Conservation (phyloP, 2,113 vertebrate species). For the Aspidoscelis tigris region DNA sequence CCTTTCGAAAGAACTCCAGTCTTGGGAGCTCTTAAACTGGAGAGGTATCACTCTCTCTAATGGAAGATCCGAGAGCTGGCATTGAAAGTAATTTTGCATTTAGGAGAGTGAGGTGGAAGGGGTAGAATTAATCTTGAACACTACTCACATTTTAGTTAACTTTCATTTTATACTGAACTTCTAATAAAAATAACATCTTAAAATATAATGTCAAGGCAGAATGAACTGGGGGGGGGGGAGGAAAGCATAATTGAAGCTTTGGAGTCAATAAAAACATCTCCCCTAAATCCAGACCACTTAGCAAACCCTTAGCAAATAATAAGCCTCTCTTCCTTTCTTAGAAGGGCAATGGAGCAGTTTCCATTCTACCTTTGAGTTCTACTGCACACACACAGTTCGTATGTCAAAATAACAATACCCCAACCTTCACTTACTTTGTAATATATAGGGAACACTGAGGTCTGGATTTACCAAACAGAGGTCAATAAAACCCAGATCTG, state of each 20-base stretch:
- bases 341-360: neutral
- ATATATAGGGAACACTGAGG: no score
- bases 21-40: conserved; percentile 29
- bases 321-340: neutral
- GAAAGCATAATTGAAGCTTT: neutral
- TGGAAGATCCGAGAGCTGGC: conserved; percentile 36
- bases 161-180: conserved; percentile 41
- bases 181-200: conserved; percentile 38
- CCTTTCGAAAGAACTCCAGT: conserved; percentile 19
- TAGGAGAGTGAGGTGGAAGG: conserved; percentile 35
- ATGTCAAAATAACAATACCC: no score
- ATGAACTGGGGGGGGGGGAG: conserved; percentile 34
- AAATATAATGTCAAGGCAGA: neutral
- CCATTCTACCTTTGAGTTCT: neutral
- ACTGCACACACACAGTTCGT: no score
- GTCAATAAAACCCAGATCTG: no score
- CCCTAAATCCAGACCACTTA: neutral
- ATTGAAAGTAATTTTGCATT: conserved; percentile 50
- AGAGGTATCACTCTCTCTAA: conserved; percentile 48
- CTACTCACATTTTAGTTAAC: conserved; percentile 54
- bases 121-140: conserved; percentile 42
- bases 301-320: neutral
- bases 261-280: neutral
- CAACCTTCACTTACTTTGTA: no score
- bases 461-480: no score